Conservation (phyloP, 2,888 invertebrate species). For the Melanotus villosus region DNA sequence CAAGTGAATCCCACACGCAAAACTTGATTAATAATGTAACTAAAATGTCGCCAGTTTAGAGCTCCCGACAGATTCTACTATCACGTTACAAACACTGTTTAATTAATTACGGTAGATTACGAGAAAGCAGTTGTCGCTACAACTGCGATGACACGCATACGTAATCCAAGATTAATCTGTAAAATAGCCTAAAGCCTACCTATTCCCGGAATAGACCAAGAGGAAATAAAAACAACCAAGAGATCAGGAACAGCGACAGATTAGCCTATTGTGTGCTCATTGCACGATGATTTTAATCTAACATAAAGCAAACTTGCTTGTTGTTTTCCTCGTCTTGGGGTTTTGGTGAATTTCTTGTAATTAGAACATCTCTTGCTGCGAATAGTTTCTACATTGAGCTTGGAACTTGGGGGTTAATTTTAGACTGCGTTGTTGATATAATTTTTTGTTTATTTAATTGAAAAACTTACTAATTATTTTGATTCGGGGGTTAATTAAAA, state of each 20-base stretch:
- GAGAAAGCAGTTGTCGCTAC: conserved; percentile 12
- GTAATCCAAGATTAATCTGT: conserved; percentile 4
- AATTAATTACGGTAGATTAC: conserved; percentile 22
- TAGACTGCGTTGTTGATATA: too few species aligned
- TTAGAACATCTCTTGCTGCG: too few species aligned
- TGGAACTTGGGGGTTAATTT: too few species aligned
- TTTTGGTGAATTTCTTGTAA: neutral
- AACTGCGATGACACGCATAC: conserved; percentile 7
- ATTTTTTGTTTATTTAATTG: too few species aligned
- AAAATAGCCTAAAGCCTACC: neutral
- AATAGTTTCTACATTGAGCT: neutral
- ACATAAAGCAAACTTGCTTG: neutral
- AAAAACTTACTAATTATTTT: too few species aligned
- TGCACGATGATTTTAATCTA: neutral
- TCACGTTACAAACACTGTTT: conserved; percentile 15
- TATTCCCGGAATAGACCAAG: neutral
- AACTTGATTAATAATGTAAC: conserved; percentile 23
- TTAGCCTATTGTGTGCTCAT: neutral
- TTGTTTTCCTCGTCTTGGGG: neutral
- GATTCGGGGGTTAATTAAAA: too few species aligned
- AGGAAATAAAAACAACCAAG: neutral
- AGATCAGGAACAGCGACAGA: neutral
- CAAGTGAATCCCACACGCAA: neutral
- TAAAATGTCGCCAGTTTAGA: conserved; percentile 12
- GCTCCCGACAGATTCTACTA: conserved; percentile 13